Evolutionary conservation across 2,797 vertebrate genomes (phyloP), one percentile per base, ranked within the genome.

Genomic region (Triplophysa yarkandensis): DNA sequence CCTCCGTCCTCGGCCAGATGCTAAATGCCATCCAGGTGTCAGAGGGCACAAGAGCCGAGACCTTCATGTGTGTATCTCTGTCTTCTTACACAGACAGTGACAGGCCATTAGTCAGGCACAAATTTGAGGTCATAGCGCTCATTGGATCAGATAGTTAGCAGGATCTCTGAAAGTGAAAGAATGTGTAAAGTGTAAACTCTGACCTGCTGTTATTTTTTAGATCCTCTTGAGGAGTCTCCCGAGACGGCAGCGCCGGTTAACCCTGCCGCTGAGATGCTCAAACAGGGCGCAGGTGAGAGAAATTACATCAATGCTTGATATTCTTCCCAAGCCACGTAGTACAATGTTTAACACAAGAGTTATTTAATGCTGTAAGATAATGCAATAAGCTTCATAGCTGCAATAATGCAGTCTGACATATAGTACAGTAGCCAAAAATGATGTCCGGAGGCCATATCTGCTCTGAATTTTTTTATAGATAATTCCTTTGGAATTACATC

Each of bases 261-360:
- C 77, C 93, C 93, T 0, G 88, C 94, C 44, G 83, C 88, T 0
- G 95, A 98, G 44, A 89, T 96, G 54, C 92, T 99, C 84, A 98
- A 97, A 87, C 97, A 98, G 90, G 96, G 98, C 78, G 98, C 98
- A 85, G 98, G 98, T 98, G 91, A 91, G 75, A 36, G 30, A 19
- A 36, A 19, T 41, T 7, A 25, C 19, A 41, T 16, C 4, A 39
- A 36, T 32, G 2, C 19, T 10, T 27, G 14, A 17, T 55, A 28
- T 57, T 9, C 4, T 17, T 2, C 27, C 11, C n/a, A 14, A 36
- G n/a, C 9, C 25, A 16, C 16, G 44, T 57, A 10, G n/a, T 43
- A 54, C 7, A 16, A 13, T 11, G 39, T 41, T 41, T 16, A 16
- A 41, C 14, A 41, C 39, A 16, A 14, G n/a, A n/a, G n/a, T n/a